Conservation (phyloP, 2,797 vertebrate species). For the Silurus aristotelis region DNA sequence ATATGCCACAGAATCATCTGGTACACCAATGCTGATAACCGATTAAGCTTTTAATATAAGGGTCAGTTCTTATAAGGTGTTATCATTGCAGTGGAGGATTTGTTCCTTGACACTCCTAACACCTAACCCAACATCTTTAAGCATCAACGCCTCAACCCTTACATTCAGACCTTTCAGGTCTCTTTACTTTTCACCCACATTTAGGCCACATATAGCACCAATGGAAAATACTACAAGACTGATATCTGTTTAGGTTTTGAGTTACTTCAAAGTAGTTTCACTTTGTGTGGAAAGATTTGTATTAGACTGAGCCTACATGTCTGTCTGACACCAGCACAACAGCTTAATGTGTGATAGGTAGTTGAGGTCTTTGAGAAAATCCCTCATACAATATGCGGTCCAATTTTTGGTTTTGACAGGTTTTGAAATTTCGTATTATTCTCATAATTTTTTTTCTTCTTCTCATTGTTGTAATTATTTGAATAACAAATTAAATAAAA, state of each 20-base stretch:
- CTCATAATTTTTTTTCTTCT: too few relatives aligned
- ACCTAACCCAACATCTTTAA: neutral
- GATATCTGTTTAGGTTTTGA: slow-evolving; percentile 34
- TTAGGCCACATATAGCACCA: slow-evolving; percentile 27
- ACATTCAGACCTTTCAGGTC: neutral
- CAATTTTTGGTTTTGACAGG: neutral
- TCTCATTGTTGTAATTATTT: too few relatives aligned
- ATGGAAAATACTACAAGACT: slow-evolving; percentile 46
- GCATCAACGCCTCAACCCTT: slow-evolving; percentile 3
- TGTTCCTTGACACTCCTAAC: neutral
- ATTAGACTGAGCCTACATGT: slow-evolving; percentile 25
- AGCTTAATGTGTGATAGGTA: neutral
- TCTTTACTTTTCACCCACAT: slow-evolving; percentile 42
- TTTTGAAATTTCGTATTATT: neutral
- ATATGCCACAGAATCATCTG: neutral
- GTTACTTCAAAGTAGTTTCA: slow-evolving; percentile 46
- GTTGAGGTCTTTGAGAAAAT: neutral
- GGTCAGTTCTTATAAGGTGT: neutral
- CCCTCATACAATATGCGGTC: neutral
- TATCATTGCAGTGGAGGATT: neutral
- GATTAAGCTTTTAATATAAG: neutral
- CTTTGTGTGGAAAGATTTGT: slow-evolving; percentile 48
- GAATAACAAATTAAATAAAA: too few relatives aligned
- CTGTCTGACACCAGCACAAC: slow-evolving; percentile 47
- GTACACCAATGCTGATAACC: neutral